phyloP scores from a whole-genome alignment of 2,113 vertebrate species.

The Lathamus discolor region DNA sequence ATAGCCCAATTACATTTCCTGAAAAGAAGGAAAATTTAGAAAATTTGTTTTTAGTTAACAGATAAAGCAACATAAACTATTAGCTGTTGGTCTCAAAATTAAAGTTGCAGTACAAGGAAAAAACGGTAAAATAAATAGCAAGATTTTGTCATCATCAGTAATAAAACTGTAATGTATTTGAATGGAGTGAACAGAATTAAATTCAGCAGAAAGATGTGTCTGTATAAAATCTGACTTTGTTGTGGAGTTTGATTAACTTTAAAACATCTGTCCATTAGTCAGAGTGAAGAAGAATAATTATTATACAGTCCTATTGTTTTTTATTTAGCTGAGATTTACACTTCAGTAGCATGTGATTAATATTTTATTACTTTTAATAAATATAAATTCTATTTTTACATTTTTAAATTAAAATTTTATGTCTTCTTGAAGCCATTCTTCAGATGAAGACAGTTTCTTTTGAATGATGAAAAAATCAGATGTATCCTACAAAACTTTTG shows the following conservation, averaged over 20 bases:
- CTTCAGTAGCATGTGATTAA: neutral
- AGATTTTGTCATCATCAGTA: neutral
- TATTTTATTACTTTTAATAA: constrained; percentile 11
- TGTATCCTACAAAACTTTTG: neutral
- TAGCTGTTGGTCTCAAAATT: neutral
- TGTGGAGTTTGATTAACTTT: constrained; percentile 41
- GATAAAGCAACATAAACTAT: neutral
- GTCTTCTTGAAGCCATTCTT: neutral
- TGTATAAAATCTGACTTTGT: constrained; percentile 14
- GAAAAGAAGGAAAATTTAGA: neutral
- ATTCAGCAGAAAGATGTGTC: constrained; percentile 20
- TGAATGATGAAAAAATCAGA: neutral
- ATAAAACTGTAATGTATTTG: neutral
- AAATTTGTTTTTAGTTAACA: neutral
- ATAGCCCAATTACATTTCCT: neutral
- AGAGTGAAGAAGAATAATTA: constrained; percentile 38
- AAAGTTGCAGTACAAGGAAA: neutral
- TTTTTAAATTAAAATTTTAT: neutral
- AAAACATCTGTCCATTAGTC: constrained; percentile 33
- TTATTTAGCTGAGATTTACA: neutral
- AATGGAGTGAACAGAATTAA: neutral
- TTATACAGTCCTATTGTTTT: neutral
- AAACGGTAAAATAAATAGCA: neutral
- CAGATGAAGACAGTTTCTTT: neutral
- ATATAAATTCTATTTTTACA: neutral